Evolutionary conservation across 2,888 invertebrate species (phyloP).

Genomic region (Patella ulyssiponensis): DNA sequence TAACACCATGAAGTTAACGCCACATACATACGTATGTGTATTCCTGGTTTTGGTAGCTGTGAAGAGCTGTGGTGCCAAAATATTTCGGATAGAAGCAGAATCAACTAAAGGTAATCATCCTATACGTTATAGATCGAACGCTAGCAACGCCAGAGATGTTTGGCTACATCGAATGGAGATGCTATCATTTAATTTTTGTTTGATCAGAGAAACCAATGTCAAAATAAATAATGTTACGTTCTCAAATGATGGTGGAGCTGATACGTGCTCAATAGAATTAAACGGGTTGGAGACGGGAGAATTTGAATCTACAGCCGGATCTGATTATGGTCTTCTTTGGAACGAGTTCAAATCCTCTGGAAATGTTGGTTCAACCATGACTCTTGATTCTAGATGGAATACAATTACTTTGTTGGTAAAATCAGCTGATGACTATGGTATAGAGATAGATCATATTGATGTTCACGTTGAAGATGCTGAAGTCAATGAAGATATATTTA

Average conservation of each 20-base stretch:
- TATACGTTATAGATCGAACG: not conserved
- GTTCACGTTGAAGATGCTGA: conserved; percentile 43
- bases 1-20: too few relatives aligned
- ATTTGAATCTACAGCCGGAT: conserved; percentile 23
- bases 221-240: conserved; percentile 33
- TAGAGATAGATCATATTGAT: conserved; percentile 50
- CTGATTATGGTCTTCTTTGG: conserved; percentile 9
- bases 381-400: conserved; percentile 39
- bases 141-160: conserved; percentile 36
- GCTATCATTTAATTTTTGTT: conserved; percentile 40
- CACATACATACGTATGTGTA: too few relatives aligned
- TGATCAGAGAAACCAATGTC: conserved; percentile 35
- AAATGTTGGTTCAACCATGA: conserved; percentile 38
- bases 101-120: not conserved
- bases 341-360: conserved; percentile 20
- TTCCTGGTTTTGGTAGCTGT: too few relatives aligned
- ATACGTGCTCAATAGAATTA: conserved; percentile 35
- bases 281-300: conserved; percentile 34
- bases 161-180: conserved; percentile 34
- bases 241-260: conserved; percentile 47
- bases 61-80: too few relatives aligned
- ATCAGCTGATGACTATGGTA: conserved; percentile 38
- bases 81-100: not conserved
- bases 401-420: conserved; percentile 35
- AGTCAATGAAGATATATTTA: conserved; percentile 44